Conservation (phyloP, 2,888 invertebrate genomes). For the Caenorhabditis angaria region DNA sequence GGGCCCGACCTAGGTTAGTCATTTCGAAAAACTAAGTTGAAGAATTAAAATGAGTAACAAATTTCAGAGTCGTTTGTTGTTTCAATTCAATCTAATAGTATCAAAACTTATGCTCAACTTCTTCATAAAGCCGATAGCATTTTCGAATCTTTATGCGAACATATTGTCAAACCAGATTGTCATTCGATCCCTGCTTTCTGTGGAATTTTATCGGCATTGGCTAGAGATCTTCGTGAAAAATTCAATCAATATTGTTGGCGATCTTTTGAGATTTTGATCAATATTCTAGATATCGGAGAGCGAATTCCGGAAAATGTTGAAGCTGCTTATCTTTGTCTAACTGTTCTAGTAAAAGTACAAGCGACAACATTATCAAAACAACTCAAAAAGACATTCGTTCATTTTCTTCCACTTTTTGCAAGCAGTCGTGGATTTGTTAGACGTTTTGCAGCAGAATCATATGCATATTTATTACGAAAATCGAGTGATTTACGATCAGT, state of each 20-base stretch:
- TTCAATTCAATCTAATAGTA: conserved; percentile 80
- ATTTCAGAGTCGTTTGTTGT: conserved; percentile 79
- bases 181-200: conserved; percentile 47
- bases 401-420: conserved; percentile 78
- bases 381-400: conserved; percentile 74
- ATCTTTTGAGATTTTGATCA: conserved; percentile 48
- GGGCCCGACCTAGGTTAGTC: conserved; percentile 31
- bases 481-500: conserved; percentile 61
- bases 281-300: conserved; percentile 50
- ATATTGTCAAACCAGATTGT: conserved; percentile 79
- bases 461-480: conserved; percentile 88
- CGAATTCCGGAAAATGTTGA: conserved; percentile 77
- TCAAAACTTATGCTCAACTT: conserved; percentile 84
- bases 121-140: conserved; percentile 77
- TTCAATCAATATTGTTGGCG: conserved; percentile 58
- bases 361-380: conserved; percentile 86
- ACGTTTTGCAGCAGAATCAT: conserved; percentile 93
- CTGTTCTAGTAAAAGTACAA: conserved; percentile 88
- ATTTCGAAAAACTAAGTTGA: background rate
- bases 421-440: conserved; percentile 85
- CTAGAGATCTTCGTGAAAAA: conserved; percentile 59
- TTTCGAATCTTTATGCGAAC: conserved; percentile 78
- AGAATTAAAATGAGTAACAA: too few relatives aligned
- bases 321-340: conserved; percentile 85
- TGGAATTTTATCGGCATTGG: conserved; percentile 54